A percentile compares a stretch with the other conserved stretches of the same genome.
Evolutionary conservation across 1,140 invertebrate species (phyloP).

Genomic region (Drosophila persimilis): DNA sequence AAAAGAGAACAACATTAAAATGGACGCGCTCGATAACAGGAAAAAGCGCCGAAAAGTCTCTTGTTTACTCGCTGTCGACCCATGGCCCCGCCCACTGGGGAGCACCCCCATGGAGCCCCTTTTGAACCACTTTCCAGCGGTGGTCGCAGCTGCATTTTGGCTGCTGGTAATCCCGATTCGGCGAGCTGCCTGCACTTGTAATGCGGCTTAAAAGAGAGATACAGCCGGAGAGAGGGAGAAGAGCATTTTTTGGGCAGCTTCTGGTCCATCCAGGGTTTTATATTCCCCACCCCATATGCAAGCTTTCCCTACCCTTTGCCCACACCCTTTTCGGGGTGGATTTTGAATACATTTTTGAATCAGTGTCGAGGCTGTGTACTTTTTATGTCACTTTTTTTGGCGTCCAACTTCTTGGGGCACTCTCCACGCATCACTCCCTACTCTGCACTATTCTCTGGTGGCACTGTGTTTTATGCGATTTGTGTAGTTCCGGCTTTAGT

Average conservation of each 20-base stretch:
- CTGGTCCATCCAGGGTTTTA: conserved; percentile 24
- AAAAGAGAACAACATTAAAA: conserved; percentile 49
- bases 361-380: conserved; percentile 70
- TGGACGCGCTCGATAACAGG: conserved; percentile 64
- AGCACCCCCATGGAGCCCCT: neutral
- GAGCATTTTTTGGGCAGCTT: conserved; percentile 39
- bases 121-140: conserved; percentile 28
- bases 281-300: conserved; percentile 3
- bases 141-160: conserved; percentile 69
- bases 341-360: conserved; percentile 81
- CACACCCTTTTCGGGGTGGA: conserved; percentile 44
- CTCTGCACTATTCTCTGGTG: conserved; percentile 10
- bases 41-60: conserved; percentile 70
- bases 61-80: conserved; percentile 67
- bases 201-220: conserved; percentile 66
- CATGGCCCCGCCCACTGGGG: neutral
- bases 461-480: conserved; percentile 67
- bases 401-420: conserved; percentile 4
- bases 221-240: neutral
- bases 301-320: neutral
- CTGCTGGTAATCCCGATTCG: conserved; percentile 68
- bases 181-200: conserved; percentile 70
- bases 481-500: conserved; percentile 77
- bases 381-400: conserved; percentile 49
- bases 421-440: conserved; percentile 14